Evolutionary conservation across 2,888 invertebrate species (phyloP).

Genomic region (Serripes groenlandicus): DNA sequence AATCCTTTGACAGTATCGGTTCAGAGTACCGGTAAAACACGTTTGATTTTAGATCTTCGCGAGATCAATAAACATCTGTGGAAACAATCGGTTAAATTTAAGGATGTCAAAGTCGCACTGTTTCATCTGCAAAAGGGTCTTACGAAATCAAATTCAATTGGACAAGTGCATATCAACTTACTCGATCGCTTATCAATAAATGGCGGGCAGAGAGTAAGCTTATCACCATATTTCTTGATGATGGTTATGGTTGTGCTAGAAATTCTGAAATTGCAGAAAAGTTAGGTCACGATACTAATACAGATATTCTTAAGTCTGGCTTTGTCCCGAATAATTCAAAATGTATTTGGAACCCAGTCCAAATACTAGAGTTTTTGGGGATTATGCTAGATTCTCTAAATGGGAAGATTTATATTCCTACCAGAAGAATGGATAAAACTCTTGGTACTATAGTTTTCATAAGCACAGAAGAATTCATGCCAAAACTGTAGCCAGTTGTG

Average conservation of each 20-base stretch:
- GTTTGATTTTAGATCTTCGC: no score
- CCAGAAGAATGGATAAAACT: constrained; percentile 20
- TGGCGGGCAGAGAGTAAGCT: constrained; percentile 41
- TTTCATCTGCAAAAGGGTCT: constrained; percentile 26
- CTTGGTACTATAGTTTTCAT: neutral
- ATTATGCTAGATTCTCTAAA: constrained; percentile 11
- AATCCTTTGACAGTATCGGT: constrained; percentile 34
- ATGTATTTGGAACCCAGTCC: constrained; percentile 41
- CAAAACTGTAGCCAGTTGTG: constrained; percentile 41
- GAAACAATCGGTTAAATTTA: constrained; percentile 38
- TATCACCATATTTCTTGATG: constrained; percentile 51
- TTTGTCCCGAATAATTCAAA: constrained; percentile 47
- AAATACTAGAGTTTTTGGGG: constrained; percentile 36
- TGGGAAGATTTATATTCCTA: constrained; percentile 31
- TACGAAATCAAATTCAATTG: no score
- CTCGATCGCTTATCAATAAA: constrained; percentile 43
- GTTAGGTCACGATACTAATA: constrained; percentile 26
- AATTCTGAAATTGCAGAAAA: neutral
- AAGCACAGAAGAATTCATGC: constrained; percentile 35
- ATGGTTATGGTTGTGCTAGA: constrained; percentile 34
- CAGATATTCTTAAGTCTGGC: constrained; percentile 33
- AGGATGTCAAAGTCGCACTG: constrained; percentile 37
- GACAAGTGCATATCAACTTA: constrained; percentile 43
- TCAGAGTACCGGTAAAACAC: no score
- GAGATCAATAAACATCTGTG: constrained; percentile 34